phyloP scores from a whole-genome alignment of 1,140 invertebrate species.

The Acromyrmex heyeri region DNA sequence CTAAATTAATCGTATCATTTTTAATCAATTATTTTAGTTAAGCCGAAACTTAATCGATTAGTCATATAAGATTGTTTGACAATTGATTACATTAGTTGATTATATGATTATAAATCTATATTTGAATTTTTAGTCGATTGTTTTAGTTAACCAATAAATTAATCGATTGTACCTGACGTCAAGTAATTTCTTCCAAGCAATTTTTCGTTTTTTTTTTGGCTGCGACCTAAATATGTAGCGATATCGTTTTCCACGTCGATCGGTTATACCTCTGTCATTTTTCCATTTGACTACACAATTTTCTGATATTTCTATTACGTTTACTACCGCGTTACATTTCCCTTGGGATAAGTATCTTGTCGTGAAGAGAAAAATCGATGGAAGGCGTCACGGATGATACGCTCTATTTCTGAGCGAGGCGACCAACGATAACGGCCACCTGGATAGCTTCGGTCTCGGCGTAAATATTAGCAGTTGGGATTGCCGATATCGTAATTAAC shows the following conservation, averaged over 20 bases:
- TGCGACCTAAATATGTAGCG: background rate
- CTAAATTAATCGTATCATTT: too few species aligned
- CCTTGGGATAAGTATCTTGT: background rate
- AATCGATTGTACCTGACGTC: too few species aligned
- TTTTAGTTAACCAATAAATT: too few species aligned
- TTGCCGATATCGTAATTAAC: conserved; percentile 34
- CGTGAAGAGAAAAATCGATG: conserved; percentile 32
- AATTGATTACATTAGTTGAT: too few species aligned
- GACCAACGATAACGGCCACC: conserved; percentile 15
- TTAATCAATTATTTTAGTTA: too few species aligned
- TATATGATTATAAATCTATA: too few species aligned
- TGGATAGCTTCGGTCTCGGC: too few species aligned
- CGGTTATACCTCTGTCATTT: conserved; percentile 7
- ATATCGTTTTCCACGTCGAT: conserved; percentile 8
- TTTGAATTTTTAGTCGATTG: too few species aligned
- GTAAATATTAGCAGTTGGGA: conserved; percentile 29
- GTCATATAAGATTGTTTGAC: too few species aligned
- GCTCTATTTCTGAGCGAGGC: conserved; percentile 7
- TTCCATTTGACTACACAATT: background rate
- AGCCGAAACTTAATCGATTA: too few species aligned
- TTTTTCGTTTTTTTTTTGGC: background rate
- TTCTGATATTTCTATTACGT: conserved; percentile 45
- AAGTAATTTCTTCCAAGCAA: too few species aligned
- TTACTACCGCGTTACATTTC: background rate
- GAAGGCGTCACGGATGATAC: background rate